Conservation (phyloP, 2,888 invertebrate species). For the Neuroscelio doddi region DNA sequence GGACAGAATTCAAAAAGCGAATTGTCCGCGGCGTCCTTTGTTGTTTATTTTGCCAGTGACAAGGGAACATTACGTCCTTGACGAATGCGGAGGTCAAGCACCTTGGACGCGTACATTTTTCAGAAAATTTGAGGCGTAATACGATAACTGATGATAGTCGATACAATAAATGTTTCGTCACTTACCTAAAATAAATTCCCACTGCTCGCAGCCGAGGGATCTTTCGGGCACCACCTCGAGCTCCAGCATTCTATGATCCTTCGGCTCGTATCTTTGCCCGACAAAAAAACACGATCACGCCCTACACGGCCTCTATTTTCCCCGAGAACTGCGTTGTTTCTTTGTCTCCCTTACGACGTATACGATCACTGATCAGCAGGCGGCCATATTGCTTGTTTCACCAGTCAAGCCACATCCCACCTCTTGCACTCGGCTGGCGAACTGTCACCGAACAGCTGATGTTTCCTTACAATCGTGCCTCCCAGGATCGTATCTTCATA, state of each 20-base stretch:
- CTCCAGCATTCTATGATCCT: conserved; percentile 84
- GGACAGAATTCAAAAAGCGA: not conserved
- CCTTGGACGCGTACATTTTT: not conserved
- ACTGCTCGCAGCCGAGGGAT: conserved; percentile 96
- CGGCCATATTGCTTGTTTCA: conserved; percentile 71
- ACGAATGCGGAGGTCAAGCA: not conserved
- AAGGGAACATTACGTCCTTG: not conserved
- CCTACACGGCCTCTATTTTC: conserved; percentile 53
- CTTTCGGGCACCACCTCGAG: conserved; percentile 97
- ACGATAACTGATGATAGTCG: not conserved
- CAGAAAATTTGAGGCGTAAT: conserved; percentile 1
- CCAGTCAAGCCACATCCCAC: conserved; percentile 46
- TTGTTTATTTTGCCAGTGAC: not conserved
- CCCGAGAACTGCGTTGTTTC: conserved; percentile 67
- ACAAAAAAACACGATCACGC: conserved; percentile 41
- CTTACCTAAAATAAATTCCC: conserved; percentile 97
- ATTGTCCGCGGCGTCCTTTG: conserved; percentile 2
- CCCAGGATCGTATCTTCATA: conserved; percentile 14
- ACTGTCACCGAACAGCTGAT: conserved; percentile 71
- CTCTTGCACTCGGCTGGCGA: conserved; percentile 55
- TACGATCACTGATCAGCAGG: conserved; percentile 63
- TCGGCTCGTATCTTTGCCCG: conserved; percentile 32
- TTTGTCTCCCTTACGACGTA: conserved; percentile 55
- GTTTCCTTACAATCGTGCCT: conserved; percentile 43
- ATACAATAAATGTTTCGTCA: conserved; percentile 51